A percentile compares a stretch with the other conserved stretches of the same genome.
Conservation (phyloP, 2,888 invertebrate genomes). For the Drosophila stalkeri region DNA sequence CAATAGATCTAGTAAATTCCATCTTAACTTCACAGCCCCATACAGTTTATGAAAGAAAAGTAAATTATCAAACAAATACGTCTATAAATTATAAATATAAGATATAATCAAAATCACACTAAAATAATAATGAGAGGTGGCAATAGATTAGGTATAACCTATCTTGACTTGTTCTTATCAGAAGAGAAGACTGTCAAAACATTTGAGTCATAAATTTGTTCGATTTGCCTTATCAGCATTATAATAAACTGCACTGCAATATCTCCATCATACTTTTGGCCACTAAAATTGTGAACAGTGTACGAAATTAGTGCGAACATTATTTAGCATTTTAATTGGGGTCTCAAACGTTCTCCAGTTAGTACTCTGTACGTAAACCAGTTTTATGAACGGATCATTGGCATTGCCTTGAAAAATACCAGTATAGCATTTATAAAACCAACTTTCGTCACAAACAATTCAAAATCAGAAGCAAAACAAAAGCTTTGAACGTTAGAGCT, state of each 20-base stretch:
- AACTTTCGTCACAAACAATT: constrained; percentile 36
- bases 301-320: constrained; percentile 14
- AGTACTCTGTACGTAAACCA: constrained; percentile 39
- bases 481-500: constrained; percentile 39
- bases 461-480: constrained; percentile 17
- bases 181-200: neutral
- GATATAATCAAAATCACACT: neutral
- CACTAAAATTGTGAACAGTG: constrained; percentile 4
- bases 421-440: constrained; percentile 36
- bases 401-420: constrained; percentile 52
- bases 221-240: constrained; percentile 7
- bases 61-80: neutral
- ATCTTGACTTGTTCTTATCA: constrained; percentile 8
- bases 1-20: neutral
- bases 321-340: constrained; percentile 37
- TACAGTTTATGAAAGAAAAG: neutral
- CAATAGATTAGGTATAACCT: constrained; percentile 4
- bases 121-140: neutral
- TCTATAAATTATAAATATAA: neutral
- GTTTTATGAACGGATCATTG: constrained; percentile 37
- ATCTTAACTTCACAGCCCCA: neutral
- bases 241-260: neutral
- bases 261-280: neutral
- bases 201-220: constrained; percentile 6
- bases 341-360: constrained; percentile 42